Evolutionary conservation across 2,113 vertebrate species (phyloP).

Genomic region (Gallinago undulata): DNA sequence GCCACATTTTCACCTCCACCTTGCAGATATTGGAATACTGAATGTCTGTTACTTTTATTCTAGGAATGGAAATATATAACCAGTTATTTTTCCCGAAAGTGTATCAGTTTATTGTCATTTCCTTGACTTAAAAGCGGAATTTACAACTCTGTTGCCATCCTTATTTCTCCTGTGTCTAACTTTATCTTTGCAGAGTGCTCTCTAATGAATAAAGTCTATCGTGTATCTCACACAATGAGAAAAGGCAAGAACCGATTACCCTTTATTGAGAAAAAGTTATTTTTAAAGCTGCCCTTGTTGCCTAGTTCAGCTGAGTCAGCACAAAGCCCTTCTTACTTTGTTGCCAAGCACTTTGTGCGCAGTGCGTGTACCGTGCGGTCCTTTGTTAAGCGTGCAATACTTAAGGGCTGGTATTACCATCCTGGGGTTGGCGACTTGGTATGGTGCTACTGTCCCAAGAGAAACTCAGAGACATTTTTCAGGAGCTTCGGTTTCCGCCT

Average conservation of each 20-base stretch:
- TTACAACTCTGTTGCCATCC: background rate
- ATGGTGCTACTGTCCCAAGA: background rate
- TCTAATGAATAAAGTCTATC: conserved; percentile 18
- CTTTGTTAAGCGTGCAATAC: background rate
- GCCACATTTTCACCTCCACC: background rate
- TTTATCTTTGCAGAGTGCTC: background rate
- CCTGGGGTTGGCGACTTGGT: background rate
- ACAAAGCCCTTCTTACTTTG: background rate
- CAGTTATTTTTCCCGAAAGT: background rate
- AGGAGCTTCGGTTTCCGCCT: background rate
- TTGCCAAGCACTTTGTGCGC: background rate
- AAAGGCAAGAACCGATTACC: background rate
- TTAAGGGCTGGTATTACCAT: background rate
- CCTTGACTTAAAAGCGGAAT: background rate
- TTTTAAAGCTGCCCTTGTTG: conserved; percentile 12
- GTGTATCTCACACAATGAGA: background rate
- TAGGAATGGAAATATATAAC: background rate
- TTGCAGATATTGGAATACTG: background rate
- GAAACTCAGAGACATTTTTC: background rate
- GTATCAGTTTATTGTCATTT: background rate
- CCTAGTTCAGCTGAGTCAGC: background rate
- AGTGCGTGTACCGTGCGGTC: background rate
- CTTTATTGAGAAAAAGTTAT: background rate
- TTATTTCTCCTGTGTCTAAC: background rate
- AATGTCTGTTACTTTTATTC: background rate